Evolutionary conservation across 1,140 invertebrate species (phyloP).

Genomic region (Nixonia krombeini): DNA sequence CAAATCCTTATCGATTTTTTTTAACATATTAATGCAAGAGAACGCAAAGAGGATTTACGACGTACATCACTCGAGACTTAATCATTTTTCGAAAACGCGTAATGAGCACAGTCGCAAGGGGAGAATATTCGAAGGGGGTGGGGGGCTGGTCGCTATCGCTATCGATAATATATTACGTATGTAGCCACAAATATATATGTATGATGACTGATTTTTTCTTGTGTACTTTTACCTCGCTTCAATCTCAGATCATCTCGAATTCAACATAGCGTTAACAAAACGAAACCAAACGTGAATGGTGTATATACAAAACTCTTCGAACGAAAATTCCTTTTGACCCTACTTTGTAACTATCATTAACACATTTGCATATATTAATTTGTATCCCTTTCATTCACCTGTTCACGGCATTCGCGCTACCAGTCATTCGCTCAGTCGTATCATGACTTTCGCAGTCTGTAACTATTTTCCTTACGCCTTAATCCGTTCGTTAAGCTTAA

Average conservation of each 20-base stretch:
- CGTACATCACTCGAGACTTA: conserved; percentile 15
- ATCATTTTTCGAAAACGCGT: conserved; percentile 23
- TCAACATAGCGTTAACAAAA: conserved; percentile 14
- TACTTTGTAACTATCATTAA: conserved; percentile 20
- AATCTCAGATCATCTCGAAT: conserved; percentile 13
- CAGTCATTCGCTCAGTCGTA: conserved; percentile 8
- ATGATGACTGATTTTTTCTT: conserved; percentile 25
- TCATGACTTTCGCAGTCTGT: conserved; percentile 10
- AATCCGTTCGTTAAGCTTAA: conserved; percentile 35
- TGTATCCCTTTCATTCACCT: conserved; percentile 2
- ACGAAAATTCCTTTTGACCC: conserved; percentile 11
- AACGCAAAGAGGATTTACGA: conserved; percentile 1
- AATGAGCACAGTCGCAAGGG: conserved; percentile 41
- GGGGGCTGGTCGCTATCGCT: conserved; percentile 36
- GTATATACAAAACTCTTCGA: conserved; percentile 27
- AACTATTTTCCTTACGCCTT: conserved; percentile 16
- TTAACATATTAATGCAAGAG: too few relatives aligned
- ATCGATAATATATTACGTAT: conserved; percentile 38
- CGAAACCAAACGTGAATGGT: conserved; percentile 12
- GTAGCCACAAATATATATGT: conserved; percentile 36
- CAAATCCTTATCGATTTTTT: too few relatives aligned
- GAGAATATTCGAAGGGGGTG: conserved; percentile 29
- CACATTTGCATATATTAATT: conserved; percentile 2
- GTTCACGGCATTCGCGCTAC: background rate
- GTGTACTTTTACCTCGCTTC: conserved; percentile 20